Percentiles rank a stretch among this genome's conserved stretches.
Evolutionary conservation across 2,113 vertebrate species (phyloP).

Genomic region (Pterocles orientalis): DNA sequence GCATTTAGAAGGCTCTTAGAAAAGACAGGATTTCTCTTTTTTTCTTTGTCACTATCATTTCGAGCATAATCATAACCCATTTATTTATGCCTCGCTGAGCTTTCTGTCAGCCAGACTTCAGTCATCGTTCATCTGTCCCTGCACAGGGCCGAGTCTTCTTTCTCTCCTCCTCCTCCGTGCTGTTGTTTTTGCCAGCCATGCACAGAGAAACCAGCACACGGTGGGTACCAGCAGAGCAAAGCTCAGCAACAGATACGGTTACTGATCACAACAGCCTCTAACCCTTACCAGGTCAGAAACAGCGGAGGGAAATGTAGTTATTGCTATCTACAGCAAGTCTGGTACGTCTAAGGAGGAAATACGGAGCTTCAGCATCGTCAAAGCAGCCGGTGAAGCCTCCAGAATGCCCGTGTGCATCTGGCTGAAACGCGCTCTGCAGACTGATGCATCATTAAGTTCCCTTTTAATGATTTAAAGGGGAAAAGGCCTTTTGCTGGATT

Average conservation of each 20-base stretch:
- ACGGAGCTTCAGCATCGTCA: not conserved
- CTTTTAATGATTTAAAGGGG: constrained; percentile 50
- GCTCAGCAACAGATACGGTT: not conserved
- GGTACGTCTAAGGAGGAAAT: not conserved
- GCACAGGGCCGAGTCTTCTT: not conserved
- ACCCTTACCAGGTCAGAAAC: not conserved
- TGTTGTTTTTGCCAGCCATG: not conserved
- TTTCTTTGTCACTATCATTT: not conserved
- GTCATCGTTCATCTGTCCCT: not conserved
- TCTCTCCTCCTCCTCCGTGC: not conserved
- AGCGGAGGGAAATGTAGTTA: not conserved
- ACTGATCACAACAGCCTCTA: not conserved
- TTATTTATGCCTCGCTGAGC: not conserved
- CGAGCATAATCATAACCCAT: not conserved
- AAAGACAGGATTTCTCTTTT: not conserved
- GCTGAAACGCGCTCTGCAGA: not conserved
- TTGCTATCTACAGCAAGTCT: not conserved
- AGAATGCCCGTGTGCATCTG: not conserved
- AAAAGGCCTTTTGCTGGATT: constrained; percentile 48
- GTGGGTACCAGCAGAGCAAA: not conserved
- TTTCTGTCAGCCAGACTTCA: not conserved
- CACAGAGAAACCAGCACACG: not conserved
- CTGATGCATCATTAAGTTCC: constrained; percentile 31
- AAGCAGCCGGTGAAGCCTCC: not conserved
- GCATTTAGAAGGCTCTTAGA: not conserved